A percentile compares a stretch with the other conserved stretches of the same genome.
Evolutionary conservation across 2,797 vertebrate genomes (phyloP).

Genomic region (Squalus acanthias): DNA sequence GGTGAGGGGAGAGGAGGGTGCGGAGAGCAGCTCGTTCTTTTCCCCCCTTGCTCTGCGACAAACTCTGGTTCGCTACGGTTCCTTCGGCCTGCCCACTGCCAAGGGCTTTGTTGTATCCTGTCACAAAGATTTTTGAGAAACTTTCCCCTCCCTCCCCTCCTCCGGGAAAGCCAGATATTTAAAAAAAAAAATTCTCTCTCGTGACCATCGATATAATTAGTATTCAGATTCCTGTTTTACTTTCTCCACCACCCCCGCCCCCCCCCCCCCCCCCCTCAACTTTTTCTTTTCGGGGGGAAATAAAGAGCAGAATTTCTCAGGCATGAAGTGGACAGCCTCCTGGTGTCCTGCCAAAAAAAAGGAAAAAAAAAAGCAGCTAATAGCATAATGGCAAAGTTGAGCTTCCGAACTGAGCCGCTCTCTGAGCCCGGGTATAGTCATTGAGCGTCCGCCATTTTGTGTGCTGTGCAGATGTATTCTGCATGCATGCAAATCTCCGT

Average conservation of each 20-base stretch:
- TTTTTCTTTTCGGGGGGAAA: constrained; percentile 48
- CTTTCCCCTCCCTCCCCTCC: background rate
- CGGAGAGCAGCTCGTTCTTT: background rate
- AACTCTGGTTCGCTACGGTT: background rate
- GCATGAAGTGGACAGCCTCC: constrained; percentile 69
- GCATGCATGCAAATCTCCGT: background rate
- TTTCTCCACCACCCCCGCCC: background rate
- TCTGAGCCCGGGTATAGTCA: constrained; percentile 73
- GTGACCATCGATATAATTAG: background rate
- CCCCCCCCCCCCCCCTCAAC: background rate
- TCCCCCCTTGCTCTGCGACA: background rate
- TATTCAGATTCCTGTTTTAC: background rate
- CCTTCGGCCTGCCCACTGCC: background rate
- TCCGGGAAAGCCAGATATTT: background rate
- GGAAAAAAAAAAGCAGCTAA: constrained; percentile 44
- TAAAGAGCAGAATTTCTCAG: constrained; percentile 65
- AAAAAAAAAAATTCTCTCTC: background rate
- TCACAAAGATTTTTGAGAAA: background rate
- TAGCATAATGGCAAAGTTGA: constrained; percentile 67
- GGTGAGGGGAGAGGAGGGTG: background rate
- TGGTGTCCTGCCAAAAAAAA: constrained; percentile 64
- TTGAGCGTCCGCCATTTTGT: constrained; percentile 86
- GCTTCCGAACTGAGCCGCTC: constrained; percentile 69
- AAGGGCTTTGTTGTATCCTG: background rate
- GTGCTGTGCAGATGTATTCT: constrained; percentile 55